phyloP scores from a whole-genome alignment of 92 coral and sea anemone species.

The Siderastrea radians region DNA sequence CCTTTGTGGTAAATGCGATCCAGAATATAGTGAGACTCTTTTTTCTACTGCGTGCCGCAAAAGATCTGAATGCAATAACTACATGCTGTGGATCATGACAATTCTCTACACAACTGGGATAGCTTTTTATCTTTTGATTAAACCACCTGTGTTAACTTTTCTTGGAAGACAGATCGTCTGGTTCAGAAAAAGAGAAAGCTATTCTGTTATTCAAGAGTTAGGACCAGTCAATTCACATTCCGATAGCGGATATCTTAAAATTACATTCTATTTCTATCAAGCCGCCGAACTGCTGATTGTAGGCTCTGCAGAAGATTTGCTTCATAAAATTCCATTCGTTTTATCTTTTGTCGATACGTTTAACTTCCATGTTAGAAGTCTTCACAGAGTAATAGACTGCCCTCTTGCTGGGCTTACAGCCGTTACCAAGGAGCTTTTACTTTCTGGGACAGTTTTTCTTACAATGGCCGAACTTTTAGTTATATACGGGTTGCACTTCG shows the following conservation, averaged over 20 bases:
- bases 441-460: slow-evolving; percentile 63
- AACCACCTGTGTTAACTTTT: slow-evolving; percentile 18
- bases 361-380: slow-evolving; percentile 67
- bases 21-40: slow-evolving; percentile 68
- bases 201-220: not conserved
- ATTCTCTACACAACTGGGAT: slow-evolving; percentile 27
- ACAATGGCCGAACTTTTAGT: slow-evolving; percentile 4
- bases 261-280: slow-evolving; percentile 89
- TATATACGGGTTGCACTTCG: slow-evolving; percentile 7
- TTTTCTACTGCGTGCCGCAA: slow-evolving; percentile 63
- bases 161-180: slow-evolving; percentile 25
- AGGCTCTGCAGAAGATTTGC: slow-evolving; percentile 30
- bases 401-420: slow-evolving; percentile 87
- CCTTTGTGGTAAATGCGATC: slow-evolving; percentile 74
- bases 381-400: slow-evolving; percentile 51
- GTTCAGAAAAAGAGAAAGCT: not conserved
- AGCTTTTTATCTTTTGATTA: slow-evolving; percentile 37
- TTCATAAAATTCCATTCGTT: slow-evolving; percentile 37
- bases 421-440: slow-evolving; percentile 81
- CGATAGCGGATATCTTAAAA: slow-evolving; percentile 72
- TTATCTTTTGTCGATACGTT: slow-evolving; percentile 67
- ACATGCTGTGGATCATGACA: slow-evolving; percentile 69
- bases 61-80: slow-evolving; percentile 39
- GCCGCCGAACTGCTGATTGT: slow-evolving; percentile 72
- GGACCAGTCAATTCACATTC: not conserved